A percentile compares a stretch with the other conserved stretches of the same genome.
phyloP scores from a whole-genome alignment of 1,140 invertebrate genomes.

The Drosophila mauritiana region DNA sequence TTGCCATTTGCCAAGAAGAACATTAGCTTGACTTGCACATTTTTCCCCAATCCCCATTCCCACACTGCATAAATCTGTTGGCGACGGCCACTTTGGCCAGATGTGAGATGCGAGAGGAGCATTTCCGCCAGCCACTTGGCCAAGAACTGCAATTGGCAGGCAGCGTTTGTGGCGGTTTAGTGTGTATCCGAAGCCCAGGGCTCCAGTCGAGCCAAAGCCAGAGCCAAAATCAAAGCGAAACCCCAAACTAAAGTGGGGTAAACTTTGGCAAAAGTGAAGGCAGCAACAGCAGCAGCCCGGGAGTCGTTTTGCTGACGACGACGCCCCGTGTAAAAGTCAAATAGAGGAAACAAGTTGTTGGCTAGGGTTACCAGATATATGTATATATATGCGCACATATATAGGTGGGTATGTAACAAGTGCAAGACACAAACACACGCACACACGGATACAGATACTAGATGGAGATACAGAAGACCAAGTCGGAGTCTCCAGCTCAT shows the following conservation, averaged over 20 bases:
- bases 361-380: slow-evolving; percentile 65
- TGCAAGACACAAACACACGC: slow-evolving; percentile 37
- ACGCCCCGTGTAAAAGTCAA: slow-evolving; percentile 76
- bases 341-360: slow-evolving; percentile 80
- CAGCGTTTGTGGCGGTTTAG: slow-evolving; percentile 21
- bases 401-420: slow-evolving; percentile 57
- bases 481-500: slow-evolving; percentile 28
- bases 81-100: slow-evolving; percentile 50
- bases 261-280: slow-evolving; percentile 37
- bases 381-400: slow-evolving; percentile 6
- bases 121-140: slow-evolving; percentile 62
- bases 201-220: slow-evolving; percentile 9
- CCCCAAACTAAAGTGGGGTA: slow-evolving; percentile 47
- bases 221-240: slow-evolving; percentile 40
- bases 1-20: not conserved
- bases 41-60: slow-evolving; percentile 4
- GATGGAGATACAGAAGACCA: slow-evolving; percentile 24
- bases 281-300: slow-evolving; percentile 22
- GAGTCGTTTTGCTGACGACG: slow-evolving; percentile 37
- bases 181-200: slow-evolving; percentile 50
- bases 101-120: slow-evolving; percentile 50
- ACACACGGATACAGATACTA: not conserved
- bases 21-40: slow-evolving; percentile 1
- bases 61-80: slow-evolving; percentile 34
- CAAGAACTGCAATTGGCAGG: slow-evolving; percentile 50